Conservation (phyloP, 2,888 invertebrate genomes). For the Phytoseiulus persimilis region DNA sequence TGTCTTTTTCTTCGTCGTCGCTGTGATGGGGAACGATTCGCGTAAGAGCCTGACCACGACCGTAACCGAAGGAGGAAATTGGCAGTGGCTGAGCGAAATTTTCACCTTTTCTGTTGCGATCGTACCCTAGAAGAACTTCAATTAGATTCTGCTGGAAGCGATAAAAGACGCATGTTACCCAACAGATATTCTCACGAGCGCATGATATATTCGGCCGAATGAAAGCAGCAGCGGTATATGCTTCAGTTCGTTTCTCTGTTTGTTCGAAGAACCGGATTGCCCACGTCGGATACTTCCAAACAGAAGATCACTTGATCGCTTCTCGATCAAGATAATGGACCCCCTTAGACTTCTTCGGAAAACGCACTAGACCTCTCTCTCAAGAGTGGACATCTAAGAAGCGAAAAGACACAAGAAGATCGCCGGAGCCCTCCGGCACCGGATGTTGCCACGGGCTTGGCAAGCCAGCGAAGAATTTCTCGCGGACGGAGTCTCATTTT, state of each 20-base stretch:
- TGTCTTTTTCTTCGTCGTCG: no score
- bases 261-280: neutral
- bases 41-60: no score
- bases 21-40: no score
- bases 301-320: neutral
- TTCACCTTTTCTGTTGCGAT: no score
- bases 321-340: neutral
- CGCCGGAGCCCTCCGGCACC: neutral
- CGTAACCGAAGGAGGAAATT: no score
- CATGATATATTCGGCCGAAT: neutral
- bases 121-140: neutral
- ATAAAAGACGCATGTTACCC: neutral
- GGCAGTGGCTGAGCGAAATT: no score
- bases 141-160: neutral
- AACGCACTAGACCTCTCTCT: neutral
- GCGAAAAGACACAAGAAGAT: neutral
- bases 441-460: neutral
- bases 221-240: neutral
- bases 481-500: neutral
- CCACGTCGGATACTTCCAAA: neutral
- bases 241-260: neutral
- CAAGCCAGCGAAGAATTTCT: neutral
- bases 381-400: neutral
- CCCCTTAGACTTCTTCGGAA: neutral
- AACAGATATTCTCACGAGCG: no score